Percentiles rank a stretch among this genome's conserved stretches.
These are phyloP conservation scores for Cactoblastis cactorum DNA, from an alignment of 2,888 invertebrate genomes.

Conservation along the genomic window DNA sequence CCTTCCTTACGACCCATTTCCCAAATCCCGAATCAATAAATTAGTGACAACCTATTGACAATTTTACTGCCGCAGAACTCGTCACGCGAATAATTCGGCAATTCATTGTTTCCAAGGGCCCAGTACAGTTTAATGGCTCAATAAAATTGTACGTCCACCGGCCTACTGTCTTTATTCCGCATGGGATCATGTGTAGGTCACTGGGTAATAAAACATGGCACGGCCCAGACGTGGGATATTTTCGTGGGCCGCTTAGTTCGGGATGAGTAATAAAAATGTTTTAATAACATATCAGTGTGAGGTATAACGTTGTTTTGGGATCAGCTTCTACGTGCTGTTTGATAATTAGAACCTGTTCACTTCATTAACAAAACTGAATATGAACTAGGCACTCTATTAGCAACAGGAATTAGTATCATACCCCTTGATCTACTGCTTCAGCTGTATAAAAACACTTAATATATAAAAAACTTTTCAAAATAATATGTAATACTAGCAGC, in stretches of 20 bases:
- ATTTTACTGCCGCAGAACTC: conserved; percentile 37
- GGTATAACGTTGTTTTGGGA: not conserved
- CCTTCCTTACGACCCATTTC: not conserved
- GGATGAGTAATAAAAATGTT: not conserved
- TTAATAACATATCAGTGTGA: conserved; percentile 10
- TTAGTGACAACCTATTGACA: conserved; percentile 18
- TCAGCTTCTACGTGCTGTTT: too few species aligned
- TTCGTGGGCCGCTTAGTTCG: not conserved
- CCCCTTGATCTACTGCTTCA: too few species aligned
- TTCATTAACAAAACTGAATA: too few species aligned
- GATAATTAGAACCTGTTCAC: too few species aligned
- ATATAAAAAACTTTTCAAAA: too few species aligned
- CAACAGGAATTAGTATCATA: too few species aligned
- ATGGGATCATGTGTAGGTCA: conserved; percentile 12
- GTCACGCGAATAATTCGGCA: conserved; percentile 40
- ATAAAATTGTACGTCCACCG: conserved; percentile 37
- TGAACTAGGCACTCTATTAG: too few species aligned
- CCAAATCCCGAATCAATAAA: conserved; percentile 5
- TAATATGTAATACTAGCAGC: too few species aligned
- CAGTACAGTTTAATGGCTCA: conserved; percentile 43
- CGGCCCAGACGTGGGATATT: conserved; percentile 4
- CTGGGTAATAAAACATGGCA: conserved; percentile 11
- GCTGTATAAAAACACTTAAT: too few species aligned
- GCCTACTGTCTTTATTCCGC: conserved; percentile 21
- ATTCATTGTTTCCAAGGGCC: conserved; percentile 42